Base-by-base conservation (phyloP, 1,140 invertebrate species). In the Melitaea cinxia region DNA sequence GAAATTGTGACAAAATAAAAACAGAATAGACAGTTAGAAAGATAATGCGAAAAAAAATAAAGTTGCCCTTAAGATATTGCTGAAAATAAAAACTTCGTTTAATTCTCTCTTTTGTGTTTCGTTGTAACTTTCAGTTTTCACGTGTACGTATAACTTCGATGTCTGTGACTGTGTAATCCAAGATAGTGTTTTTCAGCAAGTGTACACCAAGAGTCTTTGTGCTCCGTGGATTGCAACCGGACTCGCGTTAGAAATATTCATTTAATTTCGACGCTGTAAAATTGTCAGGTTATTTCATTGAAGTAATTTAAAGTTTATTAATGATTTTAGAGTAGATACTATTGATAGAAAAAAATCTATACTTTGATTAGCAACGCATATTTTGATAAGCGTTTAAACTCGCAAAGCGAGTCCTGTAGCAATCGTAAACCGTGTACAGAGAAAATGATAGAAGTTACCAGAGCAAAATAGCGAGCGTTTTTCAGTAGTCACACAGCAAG, bases 121-220 rank as follows among this genome's bases (percentile, higher is more conserved):
- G 52, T 59, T 66, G 64, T 65, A 65, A 58, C 55, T 59, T 65
- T 49, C 47, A 55, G 56, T 58, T 54, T 58, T 35, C 64, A 50
- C 64, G 64, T 66, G 64, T 68, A n/a, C n/a, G n/a, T n/a, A 47
- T 47, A 47, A 65, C 67, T 14, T 70, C 85, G 85, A 84, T 85
- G 82, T 89, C 76, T 86, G 88, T 91, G 88, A 91, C 78, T 82
- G 85, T 91, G 88, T 91, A 87, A 91, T 91, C 88, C 88, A 91
- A 91, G 88, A 91, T 89, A 83, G 86, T 89, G 86, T 91, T 79
- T 74, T 82, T 84, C 84, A 87, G 86, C 86, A 89, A 88, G 89
- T 91, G 89, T 92, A 91, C 91, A 91, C 91, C 89, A 90, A 91
- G 89, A 91, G 88, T 89, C 85, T 89, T 91, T 84, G 89, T 91